phyloP scores from a whole-genome alignment of 2,888 invertebrate genomes.

The Polylopha cassiicola region DNA sequence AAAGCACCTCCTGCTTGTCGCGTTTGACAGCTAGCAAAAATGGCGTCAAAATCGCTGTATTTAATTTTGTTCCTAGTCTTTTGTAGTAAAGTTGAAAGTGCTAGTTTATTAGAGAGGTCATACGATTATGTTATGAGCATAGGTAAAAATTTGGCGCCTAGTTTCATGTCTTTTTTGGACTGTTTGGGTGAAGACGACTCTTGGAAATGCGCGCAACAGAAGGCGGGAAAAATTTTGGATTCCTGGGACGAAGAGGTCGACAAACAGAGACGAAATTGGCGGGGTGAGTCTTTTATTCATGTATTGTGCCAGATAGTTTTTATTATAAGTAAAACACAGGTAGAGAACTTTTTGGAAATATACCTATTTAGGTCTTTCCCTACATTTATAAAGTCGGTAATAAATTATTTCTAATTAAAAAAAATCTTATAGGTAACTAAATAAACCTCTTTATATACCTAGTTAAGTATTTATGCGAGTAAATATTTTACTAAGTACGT shows the following conservation, averaged over 20 bases:
- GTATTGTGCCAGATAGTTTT: too few relatives aligned
- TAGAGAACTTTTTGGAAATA: conserved; percentile 3
- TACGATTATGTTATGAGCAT: conserved; percentile 63
- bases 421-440: too few relatives aligned
- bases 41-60: conserved; percentile 47
- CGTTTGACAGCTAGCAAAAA: conserved; percentile 28
- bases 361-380: not conserved
- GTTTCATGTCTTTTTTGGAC: conserved; percentile 71
- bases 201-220: conserved; percentile 74
- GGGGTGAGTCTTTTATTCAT: conserved; percentile 43
- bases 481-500: too few relatives aligned
- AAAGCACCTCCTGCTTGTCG: conserved; percentile 29
- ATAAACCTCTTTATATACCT: too few relatives aligned
- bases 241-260: conserved; percentile 56
- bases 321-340: too few relatives aligned
- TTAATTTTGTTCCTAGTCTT: conserved; percentile 40
- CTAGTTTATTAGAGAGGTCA: conserved; percentile 51
- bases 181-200: conserved; percentile 71
- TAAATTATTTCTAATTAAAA: too few relatives aligned
- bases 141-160: conserved; percentile 65
- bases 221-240: conserved; percentile 72
- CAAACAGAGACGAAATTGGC: conserved; percentile 57
- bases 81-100: conserved; percentile 47
- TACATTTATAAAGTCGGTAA: conserved; percentile 14
- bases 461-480: too few relatives aligned